Evolutionary conservation across 2,888 invertebrate genomes (phyloP).

Genomic region (Andrena flavipes): DNA sequence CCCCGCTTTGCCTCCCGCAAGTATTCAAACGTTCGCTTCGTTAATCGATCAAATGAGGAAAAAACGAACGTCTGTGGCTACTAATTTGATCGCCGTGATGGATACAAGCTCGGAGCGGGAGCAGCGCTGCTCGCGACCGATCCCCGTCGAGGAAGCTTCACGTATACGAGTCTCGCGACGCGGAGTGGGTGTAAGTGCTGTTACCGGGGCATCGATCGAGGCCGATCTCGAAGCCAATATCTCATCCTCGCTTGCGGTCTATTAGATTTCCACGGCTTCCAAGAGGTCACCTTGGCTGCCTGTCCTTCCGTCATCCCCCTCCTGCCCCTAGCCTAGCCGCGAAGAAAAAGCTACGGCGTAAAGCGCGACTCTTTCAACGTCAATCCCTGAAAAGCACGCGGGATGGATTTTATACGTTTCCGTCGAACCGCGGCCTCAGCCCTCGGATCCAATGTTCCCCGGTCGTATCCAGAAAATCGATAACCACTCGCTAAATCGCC

Average conservation of each 20-base stretch:
- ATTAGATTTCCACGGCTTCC: conserved; percentile 80
- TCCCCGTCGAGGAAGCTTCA: neutral
- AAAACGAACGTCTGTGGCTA: conserved; percentile 34
- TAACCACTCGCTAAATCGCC: conserved; percentile 55
- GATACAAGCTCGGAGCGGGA: conserved; percentile 31
- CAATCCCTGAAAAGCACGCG: conserved; percentile 70
- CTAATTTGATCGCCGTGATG: conserved; percentile 69
- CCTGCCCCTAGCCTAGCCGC: neutral
- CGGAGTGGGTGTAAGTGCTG: conserved; percentile 54
- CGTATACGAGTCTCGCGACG: conserved; percentile 57
- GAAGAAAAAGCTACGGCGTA: conserved; percentile 63
- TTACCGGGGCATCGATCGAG: conserved; percentile 68
- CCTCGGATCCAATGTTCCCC: conserved; percentile 50
- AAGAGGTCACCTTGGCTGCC: conserved; percentile 64
- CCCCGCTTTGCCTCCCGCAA: neutral
- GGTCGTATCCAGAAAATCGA: conserved; percentile 60
- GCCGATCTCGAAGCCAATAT: conserved; percentile 76
- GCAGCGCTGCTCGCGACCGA: neutral
- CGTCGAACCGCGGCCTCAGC: conserved; percentile 30
- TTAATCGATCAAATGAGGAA: conserved; percentile 48
- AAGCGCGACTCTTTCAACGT: conserved; percentile 76
- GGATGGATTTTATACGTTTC: conserved; percentile 71
- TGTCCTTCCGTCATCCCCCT: conserved; percentile 13
- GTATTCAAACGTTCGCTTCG: conserved; percentile 30
- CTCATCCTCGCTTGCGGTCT: conserved; percentile 78